Conservation (phyloP, 2,113 vertebrate genomes). For the Sinocyclocheilus grahami region DNA sequence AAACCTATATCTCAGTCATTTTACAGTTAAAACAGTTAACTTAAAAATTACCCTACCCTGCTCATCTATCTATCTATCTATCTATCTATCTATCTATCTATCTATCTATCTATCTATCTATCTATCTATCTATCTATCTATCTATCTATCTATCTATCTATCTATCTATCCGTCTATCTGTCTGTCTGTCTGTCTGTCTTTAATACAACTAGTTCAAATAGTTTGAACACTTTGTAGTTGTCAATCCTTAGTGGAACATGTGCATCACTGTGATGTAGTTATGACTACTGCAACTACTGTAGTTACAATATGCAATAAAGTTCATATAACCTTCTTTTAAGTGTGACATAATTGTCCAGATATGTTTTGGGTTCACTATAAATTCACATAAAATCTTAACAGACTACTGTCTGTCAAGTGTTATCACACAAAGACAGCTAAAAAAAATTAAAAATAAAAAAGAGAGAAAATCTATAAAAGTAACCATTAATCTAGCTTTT, state of each 20-base stretch:
- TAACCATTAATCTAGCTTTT: too few species aligned
- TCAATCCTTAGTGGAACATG: background rate
- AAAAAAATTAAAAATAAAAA: background rate
- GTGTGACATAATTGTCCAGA: background rate
- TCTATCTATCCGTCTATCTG: background rate
- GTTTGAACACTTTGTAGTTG: too few species aligned
- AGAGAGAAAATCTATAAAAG: too few species aligned
- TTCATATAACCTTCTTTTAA: background rate
- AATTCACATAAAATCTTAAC: constrained; percentile 10
- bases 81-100: background rate
- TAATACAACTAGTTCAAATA: too few species aligned
- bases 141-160: too few species aligned
- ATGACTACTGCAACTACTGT: too few species aligned
- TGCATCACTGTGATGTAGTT: too few species aligned
- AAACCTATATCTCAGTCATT: too few species aligned
- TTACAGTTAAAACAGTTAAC: too few species aligned
- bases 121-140: too few species aligned
- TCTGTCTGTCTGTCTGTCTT: background rate
- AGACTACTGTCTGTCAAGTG: background rate
- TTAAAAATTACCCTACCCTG: too few species aligned
- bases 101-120: background rate
- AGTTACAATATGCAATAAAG: background rate
- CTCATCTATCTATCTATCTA: background rate
- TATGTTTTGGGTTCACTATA: background rate
- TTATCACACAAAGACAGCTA: background rate